A percentile compares a stretch with the other conserved stretches of the same genome.
Conservation (phyloP, 2,797 vertebrate genomes). For the Malacoraja senta region DNA sequence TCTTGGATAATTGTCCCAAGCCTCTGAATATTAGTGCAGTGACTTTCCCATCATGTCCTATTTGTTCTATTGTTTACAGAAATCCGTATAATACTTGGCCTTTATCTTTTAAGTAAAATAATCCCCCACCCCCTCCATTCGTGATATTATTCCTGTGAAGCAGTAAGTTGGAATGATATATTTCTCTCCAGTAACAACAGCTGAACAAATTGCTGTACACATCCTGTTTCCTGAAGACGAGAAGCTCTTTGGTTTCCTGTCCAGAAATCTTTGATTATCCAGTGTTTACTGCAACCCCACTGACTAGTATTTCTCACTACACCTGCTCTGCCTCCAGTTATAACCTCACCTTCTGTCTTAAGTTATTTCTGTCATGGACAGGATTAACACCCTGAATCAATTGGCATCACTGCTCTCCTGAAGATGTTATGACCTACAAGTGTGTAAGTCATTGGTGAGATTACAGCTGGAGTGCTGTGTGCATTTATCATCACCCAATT, state of each 20-base stretch:
- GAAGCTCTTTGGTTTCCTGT: neutral
- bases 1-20: too few relatives aligned
- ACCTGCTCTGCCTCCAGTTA: neutral
- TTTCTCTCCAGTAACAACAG: neutral
- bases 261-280: neutral
- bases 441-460: too few relatives aligned
- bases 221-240: neutral
- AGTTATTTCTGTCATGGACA: neutral
- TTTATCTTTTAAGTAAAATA: too few relatives aligned
- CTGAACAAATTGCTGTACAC: constrained; percentile 11
- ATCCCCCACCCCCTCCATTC: neutral
- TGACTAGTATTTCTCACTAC: neutral
- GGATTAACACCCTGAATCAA: too few relatives aligned
- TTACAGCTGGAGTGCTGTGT: too few relatives aligned
- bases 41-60: too few relatives aligned
- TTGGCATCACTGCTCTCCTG: neutral
- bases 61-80: too few relatives aligned
- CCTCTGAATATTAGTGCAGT: too few relatives aligned
- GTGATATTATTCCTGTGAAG: neutral
- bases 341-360: neutral
- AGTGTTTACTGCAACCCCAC: neutral
- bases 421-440: too few relatives aligned
- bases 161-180: neutral
- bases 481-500: too few relatives aligned
- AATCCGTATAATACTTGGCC: too few relatives aligned